A percentile compares a stretch with the other conserved stretches of the same genome.
These are phyloP conservation scores for Cryptus armator DNA, from an alignment of 2,888 invertebrate species.

Conservation along the genomic window DNA sequence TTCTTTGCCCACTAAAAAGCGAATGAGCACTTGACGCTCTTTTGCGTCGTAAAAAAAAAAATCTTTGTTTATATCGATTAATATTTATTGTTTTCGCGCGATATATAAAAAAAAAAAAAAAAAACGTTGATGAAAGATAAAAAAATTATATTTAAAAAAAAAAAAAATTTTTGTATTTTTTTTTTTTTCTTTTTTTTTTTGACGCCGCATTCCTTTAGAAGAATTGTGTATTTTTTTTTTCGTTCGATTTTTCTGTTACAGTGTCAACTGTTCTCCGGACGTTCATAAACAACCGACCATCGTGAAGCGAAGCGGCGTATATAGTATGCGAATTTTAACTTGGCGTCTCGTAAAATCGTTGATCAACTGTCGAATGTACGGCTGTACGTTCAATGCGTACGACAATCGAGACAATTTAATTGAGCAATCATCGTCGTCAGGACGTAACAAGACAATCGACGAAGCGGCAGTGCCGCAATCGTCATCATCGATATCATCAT, in stretches of 20 bases:
- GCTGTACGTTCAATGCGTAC: conserved; percentile 9
- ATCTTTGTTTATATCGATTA: too few species aligned
- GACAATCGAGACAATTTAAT: conserved; percentile 44
- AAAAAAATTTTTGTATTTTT: too few species aligned
- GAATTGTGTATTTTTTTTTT: conserved; percentile 44
- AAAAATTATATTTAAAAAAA: background rate
- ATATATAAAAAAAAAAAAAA: too few species aligned
- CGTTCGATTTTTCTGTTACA: conserved; percentile 75
- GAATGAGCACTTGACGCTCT: background rate
- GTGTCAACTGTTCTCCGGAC: conserved; percentile 85
- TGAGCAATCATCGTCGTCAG: conserved; percentile 62
- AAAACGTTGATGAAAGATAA: too few species aligned
- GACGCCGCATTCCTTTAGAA: background rate
- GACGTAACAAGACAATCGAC: conserved; percentile 66
- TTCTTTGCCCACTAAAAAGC: background rate
- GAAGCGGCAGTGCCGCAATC: conserved; percentile 62
- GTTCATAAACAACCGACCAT: conserved; percentile 79
- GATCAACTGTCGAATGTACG: conserved; percentile 51
- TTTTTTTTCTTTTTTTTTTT: background rate
- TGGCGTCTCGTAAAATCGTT: conserved; percentile 57
- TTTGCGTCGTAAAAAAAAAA: background rate
- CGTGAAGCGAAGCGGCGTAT: conserved; percentile 55
- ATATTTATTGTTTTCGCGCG: too few species aligned
- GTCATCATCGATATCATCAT: conserved; percentile 40
- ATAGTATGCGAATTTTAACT: conserved; percentile 46